Conservation (phyloP, 2,113 vertebrate species). For the Nothoprocta perdicaria region DNA sequence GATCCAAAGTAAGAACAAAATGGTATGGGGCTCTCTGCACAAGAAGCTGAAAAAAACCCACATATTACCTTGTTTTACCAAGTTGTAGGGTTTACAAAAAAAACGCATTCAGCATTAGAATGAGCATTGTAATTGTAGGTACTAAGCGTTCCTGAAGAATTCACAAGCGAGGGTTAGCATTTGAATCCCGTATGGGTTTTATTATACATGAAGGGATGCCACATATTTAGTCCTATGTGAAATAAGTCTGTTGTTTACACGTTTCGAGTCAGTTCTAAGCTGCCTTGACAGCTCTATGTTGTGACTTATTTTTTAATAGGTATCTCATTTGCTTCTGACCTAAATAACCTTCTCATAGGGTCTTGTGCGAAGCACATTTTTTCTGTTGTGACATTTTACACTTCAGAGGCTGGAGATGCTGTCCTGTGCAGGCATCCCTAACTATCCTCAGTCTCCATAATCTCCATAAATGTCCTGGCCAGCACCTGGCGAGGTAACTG, state of each 20-base stretch:
- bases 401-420: fast-evolving
- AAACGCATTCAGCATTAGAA: not conserved
- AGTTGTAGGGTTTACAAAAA: not conserved
- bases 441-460: too few species aligned
- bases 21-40: not conserved
- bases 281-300: not conserved
- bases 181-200: not conserved
- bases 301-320: not conserved
- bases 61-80: not conserved
- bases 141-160: not conserved
- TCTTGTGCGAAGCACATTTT: fast-evolving
- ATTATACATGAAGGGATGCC: not conserved
- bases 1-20: not conserved
- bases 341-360: not conserved
- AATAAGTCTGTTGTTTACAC: not conserved
- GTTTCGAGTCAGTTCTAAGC: not conserved
- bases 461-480: too few species aligned
- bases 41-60: not conserved
- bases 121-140: not conserved
- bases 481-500: not conserved
- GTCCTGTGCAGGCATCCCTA: not conserved
- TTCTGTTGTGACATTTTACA: fast-evolving
- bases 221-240: not conserved
- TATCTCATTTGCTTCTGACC: not conserved
- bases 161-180: not conserved